phyloP scores from a whole-genome alignment of 2,888 invertebrate genomes.

The Cerastis leucographa region DNA sequence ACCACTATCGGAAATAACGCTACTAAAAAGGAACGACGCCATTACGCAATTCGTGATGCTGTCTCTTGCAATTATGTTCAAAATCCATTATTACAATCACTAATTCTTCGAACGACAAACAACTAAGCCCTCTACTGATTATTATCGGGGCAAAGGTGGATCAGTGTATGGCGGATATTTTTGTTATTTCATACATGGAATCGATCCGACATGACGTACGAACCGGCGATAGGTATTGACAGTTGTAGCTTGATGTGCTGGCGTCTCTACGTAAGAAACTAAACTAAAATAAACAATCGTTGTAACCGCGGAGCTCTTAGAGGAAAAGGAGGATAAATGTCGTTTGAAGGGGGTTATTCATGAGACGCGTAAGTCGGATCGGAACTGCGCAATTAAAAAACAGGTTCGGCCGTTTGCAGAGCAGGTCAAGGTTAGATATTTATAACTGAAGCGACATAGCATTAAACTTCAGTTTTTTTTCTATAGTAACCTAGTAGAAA shows the following conservation, averaged over 20 bases:
- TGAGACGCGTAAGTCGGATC: background rate
- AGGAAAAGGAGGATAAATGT: background rate
- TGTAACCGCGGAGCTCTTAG: background rate
- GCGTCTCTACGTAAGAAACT: background rate
- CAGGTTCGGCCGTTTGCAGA: background rate
- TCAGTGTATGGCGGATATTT: slow-evolving; percentile 6
- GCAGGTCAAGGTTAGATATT: slow-evolving; percentile 13
- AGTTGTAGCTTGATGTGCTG: too few species aligned
- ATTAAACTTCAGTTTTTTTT: background rate
- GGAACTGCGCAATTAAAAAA: background rate
- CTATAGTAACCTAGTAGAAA: background rate
- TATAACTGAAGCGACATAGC: background rate
- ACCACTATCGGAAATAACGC: background rate
- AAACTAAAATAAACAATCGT: background rate
- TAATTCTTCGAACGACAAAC: slow-evolving; percentile 2
- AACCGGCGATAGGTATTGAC: too few species aligned
- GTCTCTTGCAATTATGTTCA: background rate
- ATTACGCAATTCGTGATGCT: background rate
- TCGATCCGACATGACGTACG: background rate
- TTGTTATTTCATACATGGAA: background rate
- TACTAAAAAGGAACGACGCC: background rate
- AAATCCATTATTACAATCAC: background rate
- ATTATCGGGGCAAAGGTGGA: background rate
- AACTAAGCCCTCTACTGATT: background rate
- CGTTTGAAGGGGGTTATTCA: background rate